A percentile compares a stretch with the other conserved stretches of the same genome.
phyloP scores from a whole-genome alignment of 2,797 vertebrate species.

The Chaunax sp. region DNA sequence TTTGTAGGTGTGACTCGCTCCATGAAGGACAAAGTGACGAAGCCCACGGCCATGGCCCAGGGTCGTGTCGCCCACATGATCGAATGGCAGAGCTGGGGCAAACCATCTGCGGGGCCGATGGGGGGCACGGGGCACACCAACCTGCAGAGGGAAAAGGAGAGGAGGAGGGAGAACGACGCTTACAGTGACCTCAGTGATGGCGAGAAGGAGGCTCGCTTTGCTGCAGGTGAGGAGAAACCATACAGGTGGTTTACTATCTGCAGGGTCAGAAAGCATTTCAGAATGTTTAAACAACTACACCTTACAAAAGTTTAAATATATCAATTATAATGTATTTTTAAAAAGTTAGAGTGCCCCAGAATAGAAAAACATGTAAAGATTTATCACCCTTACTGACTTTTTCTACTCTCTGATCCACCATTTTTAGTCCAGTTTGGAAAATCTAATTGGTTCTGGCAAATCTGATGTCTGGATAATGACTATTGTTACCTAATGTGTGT shows the following conservation, averaged over 20 bases:
- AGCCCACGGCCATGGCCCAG: slow-evolving; percentile 97
- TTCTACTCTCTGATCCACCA: no score
- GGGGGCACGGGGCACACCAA: slow-evolving; percentile 85
- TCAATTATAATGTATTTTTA: no score
- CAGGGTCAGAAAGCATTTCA: background rate
- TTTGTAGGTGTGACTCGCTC: slow-evolving; percentile 90
- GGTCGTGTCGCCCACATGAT: slow-evolving; percentile 98
- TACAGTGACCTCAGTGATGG: slow-evolving; percentile 97
- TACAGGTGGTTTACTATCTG: no score
- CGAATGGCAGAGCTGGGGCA: slow-evolving; percentile 98
- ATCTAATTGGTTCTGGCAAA: no score
- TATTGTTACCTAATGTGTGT: no score
- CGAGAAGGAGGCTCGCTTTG: slow-evolving; percentile 96
- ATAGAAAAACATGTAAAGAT: no score
- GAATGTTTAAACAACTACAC: no score
- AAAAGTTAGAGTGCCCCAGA: no score
- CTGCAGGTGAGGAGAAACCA: slow-evolving; percentile 87
- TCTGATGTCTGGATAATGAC: no score
- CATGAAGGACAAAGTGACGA: slow-evolving; percentile 99
- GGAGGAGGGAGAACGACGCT: slow-evolving; percentile 87
- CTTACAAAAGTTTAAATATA: no score
- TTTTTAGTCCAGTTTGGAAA: no score
- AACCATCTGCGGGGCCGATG: slow-evolving; percentile 86
- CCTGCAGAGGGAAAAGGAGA: slow-evolving; percentile 81
- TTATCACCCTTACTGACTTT: no score